Evolutionary conservation across 2,888 invertebrate species (phyloP), one percentile per base, ranked within the genome.

Genomic region (Carabus problematicus): DNA sequence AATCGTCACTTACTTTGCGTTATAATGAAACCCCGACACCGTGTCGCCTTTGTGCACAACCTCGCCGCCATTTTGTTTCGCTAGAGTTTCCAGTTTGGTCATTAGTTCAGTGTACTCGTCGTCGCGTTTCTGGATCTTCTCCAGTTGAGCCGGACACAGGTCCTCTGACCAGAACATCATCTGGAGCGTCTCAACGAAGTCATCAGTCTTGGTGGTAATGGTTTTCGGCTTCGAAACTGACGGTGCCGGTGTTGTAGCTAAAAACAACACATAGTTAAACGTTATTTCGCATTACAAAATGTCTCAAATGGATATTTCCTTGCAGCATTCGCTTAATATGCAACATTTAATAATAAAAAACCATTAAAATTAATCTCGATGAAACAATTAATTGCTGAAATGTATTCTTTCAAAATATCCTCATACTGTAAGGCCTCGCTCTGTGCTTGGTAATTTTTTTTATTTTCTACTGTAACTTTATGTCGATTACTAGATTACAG

Each of bases 131-230:
- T 87, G 86, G 73, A 86, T 87, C 0, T 86, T 86, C 54, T 86
- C 85, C 14, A 87, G 77, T 78, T 92, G 92, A 1, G 84, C 85
- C 62, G 88, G 86, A 0, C 88, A 87, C 0, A 92, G 81, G 52
- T 89, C 89, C 71, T 93, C 93, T 43, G 89, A 87, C 85, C 87
- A 88, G 76, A 89, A 90, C 74, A 91, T 91, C 77, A 93, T 83
- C 70, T 88, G 87, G 58, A 91, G 80, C 0, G 86, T 75, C 70
- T 79, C 78, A 8, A 61, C 43, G 19, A 59, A 39, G 8, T 66
- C 69, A 7, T 68, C 49, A 29, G 49, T 61, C 9, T 64, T 60
- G 4, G 70, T 47, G 47, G 43, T n/a, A 8, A 18, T 11, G 11
- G n/a, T 56, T 43, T 16, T 47, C 9, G 41, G 12, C 52, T 49